phyloP scores from a whole-genome alignment of 2,888 invertebrate genomes.

The Lasioglossum leucozonium region DNA sequence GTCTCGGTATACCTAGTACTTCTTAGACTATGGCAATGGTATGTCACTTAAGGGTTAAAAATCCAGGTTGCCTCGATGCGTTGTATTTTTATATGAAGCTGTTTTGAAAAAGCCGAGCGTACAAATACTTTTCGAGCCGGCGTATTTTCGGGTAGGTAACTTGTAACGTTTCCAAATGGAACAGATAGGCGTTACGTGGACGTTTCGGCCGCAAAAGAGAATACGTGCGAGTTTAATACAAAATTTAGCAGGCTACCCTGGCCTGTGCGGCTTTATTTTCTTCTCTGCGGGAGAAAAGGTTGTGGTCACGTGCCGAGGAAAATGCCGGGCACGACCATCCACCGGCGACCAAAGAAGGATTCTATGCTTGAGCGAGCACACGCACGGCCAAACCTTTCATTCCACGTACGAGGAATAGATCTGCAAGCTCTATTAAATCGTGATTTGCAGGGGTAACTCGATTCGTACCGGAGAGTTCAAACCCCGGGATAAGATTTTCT shows the following conservation, averaged over 20 bases:
- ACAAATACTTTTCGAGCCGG: neutral
- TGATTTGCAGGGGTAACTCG: conserved; percentile 69
- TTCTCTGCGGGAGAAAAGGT: conserved; percentile 64
- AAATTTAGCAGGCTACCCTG: conserved; percentile 74
- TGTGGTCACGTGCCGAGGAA: conserved; percentile 76
- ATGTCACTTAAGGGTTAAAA: neutral
- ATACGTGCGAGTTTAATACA: conserved; percentile 75
- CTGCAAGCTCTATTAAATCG: conserved; percentile 73
- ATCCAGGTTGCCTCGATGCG: neutral
- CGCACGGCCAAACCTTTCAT: conserved; percentile 56
- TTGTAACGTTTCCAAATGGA: conserved; percentile 12
- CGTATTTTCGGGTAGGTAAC: conserved; percentile 4
- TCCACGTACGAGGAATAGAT: conserved; percentile 71
- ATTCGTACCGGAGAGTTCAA: conserved; percentile 55
- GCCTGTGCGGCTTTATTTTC: conserved; percentile 73
- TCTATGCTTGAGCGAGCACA: conserved; percentile 45
- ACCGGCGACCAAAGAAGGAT: conserved; percentile 59
- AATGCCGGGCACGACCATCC: conserved; percentile 74
- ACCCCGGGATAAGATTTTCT: conserved; percentile 53
- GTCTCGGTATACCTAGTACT: neutral
- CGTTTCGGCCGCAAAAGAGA: conserved; percentile 53
- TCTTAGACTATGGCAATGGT: neutral
- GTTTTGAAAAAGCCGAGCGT: neutral
- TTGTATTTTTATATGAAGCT: neutral
- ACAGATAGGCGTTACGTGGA: conserved; percentile 48